phyloP scores from a whole-genome alignment of 2,888 invertebrate genomes.

The Girardia tigrina region DNA sequence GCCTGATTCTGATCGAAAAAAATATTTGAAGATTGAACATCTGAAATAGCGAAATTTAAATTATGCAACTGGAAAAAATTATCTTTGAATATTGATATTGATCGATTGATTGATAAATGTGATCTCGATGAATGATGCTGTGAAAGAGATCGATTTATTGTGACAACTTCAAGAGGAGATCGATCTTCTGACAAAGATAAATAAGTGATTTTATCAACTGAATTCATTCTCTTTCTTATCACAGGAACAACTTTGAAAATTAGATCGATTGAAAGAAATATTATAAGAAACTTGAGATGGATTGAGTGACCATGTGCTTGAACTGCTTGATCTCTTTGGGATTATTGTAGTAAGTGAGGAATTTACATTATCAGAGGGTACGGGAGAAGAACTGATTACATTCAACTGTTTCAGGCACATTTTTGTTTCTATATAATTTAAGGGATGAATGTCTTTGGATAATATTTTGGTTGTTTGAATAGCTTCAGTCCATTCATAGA shows the following conservation, averaged over 20 bases:
- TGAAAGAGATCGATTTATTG: conserved; percentile 1
- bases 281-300: not conserved
- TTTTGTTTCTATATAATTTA: not conserved
- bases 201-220: not conserved
- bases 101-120: not conserved
- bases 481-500: not conserved
- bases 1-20: not conserved
- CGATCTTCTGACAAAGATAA: not conserved
- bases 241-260: conserved; percentile 2
- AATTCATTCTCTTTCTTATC: not conserved
- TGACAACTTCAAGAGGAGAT: not conserved
- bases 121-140: conserved; percentile 6
- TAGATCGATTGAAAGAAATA: not conserved
- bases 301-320: not conserved
- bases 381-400: not conserved
- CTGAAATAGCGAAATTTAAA: too few species aligned
- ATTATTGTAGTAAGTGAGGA: not conserved
- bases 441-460: not conserved
- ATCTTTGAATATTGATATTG: too few species aligned
- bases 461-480: not conserved
- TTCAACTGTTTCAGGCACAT: not conserved
- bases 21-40: not conserved
- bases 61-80: not conserved
- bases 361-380: not conserved
- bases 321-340: not conserved